Base-by-base conservation (phyloP, 2,797 vertebrate genomes). In the Hippoglossus hippoglossus region DNA sequence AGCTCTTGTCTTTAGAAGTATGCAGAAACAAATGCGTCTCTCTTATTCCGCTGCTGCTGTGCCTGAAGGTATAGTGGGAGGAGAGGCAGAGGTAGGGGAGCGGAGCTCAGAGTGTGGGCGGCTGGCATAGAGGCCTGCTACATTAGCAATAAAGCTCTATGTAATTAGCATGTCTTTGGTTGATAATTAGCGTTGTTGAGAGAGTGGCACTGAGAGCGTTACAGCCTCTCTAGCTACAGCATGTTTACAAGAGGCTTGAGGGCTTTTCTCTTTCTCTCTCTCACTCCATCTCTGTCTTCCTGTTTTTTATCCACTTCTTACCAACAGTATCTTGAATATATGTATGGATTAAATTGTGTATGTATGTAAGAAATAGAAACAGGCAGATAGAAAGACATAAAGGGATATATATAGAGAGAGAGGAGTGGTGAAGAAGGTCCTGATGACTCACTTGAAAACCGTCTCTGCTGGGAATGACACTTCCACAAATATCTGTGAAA, bases 131-230 rank as follows among this genome's bases (percentile, higher is more conserved):
- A 92, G 92, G 94, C 94, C 93, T 91, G 91, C 94, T 93, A 91
- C 94, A 95, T 96, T 95, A 96, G 94, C 92, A 95, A 95, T 95
- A 95, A 96, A 95, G 93, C 94, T 95, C 94, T 93, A 90, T 91
- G 84, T 96, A 96, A 97, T 96, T 97, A 95, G 94, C 93, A 88
- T 95, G 93, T 95, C 94, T 96, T 96, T 95, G 94, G 92, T 94
- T 94, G 93, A 94, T 96, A 96, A 96, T 97, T 97, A 97, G 94
- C 91, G 86, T 93, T 93, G 89, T 93, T 93, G 88, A 93, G 95
- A 93, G 92, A 96, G 91, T 93, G 92, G 88, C 90, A 95, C 92
- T 84, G 89, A 91, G 90, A 90, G 91, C 85, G 81, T 81, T 87
- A 91, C 90, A 93, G 93, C 82, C 89, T 94, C 93, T 81, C 89